phyloP scores from a whole-genome alignment of 2,113 vertebrate genomes.

The Sorex fumeus region DNA sequence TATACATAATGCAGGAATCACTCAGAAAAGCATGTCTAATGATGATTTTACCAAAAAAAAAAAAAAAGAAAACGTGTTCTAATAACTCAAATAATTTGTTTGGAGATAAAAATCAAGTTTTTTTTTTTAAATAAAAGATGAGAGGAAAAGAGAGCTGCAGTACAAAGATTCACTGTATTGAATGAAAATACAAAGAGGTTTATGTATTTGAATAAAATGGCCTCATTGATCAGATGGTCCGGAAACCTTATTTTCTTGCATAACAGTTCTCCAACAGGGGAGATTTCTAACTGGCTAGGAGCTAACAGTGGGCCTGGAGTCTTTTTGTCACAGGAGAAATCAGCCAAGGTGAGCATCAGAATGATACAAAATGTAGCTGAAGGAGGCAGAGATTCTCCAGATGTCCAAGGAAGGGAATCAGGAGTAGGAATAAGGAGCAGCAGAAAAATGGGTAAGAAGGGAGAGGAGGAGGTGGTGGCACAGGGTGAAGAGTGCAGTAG shows the following conservation, averaged over 20 bases:
- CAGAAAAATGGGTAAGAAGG: not conserved
- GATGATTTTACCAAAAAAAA: not conserved
- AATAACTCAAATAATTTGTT: slow-evolving; percentile 18
- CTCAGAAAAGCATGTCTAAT: not conserved
- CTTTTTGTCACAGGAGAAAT: not conserved
- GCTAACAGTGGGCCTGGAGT: not conserved
- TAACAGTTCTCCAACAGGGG: not conserved
- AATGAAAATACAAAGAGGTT: not conserved
- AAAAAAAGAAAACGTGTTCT: not conserved
- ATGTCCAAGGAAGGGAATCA: not conserved
- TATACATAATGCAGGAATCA: not conserved
- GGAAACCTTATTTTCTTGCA: not conserved
- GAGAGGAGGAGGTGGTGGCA: too few species aligned
- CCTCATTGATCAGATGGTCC: not conserved
- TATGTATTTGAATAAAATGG: not conserved
- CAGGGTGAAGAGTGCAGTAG: too few species aligned
- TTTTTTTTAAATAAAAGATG: not conserved
- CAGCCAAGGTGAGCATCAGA: not conserved
- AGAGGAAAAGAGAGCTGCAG: not conserved
- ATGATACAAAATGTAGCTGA: not conserved
- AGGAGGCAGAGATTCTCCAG: not conserved
- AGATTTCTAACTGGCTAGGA: not conserved
- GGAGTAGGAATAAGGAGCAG: not conserved
- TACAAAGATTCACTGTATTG: not conserved
- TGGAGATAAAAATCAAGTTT: slow-evolving; percentile 33